Conservation (phyloP, 2,888 invertebrate genomes). For the Lottia gigantea region DNA sequence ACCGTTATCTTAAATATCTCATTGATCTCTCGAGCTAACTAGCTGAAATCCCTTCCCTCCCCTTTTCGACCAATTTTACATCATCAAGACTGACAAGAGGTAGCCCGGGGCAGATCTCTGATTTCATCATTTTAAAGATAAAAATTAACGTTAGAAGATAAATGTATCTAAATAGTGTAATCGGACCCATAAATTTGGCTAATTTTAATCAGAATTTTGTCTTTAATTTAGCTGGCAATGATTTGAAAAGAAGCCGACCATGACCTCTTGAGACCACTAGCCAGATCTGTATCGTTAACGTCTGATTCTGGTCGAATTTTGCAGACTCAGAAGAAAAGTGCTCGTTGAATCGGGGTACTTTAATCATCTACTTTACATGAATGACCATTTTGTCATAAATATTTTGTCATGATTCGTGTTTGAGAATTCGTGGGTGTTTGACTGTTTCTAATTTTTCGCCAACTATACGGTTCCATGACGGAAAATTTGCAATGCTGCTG, state of each 20-base stretch:
- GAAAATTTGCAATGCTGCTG: too few relatives aligned
- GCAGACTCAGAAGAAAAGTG: too few relatives aligned
- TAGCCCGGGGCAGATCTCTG: background rate
- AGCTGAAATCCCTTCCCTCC: background rate
- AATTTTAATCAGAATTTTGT: background rate
- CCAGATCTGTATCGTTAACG: too few relatives aligned
- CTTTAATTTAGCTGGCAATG: conserved; percentile 1
- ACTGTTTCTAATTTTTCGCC: too few relatives aligned
- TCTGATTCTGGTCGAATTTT: too few relatives aligned
- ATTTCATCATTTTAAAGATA: background rate
- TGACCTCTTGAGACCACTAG: background rate
- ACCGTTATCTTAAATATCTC: too few relatives aligned
- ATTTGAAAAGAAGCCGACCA: background rate
- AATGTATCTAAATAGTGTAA: background rate
- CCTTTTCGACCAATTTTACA: background rate
- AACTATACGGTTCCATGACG: too few relatives aligned
- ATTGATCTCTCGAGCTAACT: background rate
- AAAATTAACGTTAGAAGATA: background rate
- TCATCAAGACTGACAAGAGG: background rate
- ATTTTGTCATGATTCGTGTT: too few relatives aligned
- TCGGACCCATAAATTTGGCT: background rate
- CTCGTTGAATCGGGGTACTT: too few relatives aligned
- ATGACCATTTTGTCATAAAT: too few relatives aligned
- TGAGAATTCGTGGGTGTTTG: too few relatives aligned
- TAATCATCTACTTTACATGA: too few relatives aligned